These are phyloP conservation scores for Agrochola lychnidis DNA, from an alignment of 2,888 invertebrate genomes.

Conservation along the genomic window DNA sequence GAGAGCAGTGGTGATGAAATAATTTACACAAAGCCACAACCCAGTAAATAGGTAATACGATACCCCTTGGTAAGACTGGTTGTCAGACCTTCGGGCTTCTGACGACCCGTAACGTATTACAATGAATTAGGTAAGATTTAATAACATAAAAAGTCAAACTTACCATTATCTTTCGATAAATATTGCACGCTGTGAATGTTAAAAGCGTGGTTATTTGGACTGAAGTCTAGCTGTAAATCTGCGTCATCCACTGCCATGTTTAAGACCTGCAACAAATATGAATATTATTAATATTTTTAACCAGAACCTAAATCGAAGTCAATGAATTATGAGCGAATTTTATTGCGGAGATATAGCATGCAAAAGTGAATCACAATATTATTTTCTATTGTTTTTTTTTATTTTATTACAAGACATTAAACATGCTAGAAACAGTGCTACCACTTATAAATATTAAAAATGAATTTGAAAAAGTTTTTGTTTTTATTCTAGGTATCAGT, in stretches of 20 bases:
- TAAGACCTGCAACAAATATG: constrained; percentile 89
- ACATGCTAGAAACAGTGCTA: background rate
- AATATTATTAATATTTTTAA: background rate
- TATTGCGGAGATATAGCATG: background rate
- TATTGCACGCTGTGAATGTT: constrained; percentile 97
- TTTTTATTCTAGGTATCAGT: no score
- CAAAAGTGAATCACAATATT: background rate
- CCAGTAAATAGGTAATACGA: no score
- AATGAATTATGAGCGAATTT: constrained; percentile 6
- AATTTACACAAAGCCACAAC: no score
- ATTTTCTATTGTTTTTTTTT: background rate
- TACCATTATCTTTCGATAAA: constrained; percentile 95
- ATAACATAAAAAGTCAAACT: constrained; percentile 64
- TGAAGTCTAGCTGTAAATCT: constrained; percentile 96
- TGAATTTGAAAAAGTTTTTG: no score
- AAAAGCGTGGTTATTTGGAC: constrained; percentile 95
- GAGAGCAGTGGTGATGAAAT: no score
- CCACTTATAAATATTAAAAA: no score
- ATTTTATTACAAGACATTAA: background rate
- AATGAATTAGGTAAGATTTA: no score
- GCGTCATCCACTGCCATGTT: constrained; percentile 98
- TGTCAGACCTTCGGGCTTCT: no score
- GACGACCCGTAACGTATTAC: no score
- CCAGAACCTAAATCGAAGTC: background rate
- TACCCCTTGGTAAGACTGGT: no score